Evolutionary conservation across 2,797 vertebrate species (phyloP).

Genomic region (Cirrhinus mrigala): DNA sequence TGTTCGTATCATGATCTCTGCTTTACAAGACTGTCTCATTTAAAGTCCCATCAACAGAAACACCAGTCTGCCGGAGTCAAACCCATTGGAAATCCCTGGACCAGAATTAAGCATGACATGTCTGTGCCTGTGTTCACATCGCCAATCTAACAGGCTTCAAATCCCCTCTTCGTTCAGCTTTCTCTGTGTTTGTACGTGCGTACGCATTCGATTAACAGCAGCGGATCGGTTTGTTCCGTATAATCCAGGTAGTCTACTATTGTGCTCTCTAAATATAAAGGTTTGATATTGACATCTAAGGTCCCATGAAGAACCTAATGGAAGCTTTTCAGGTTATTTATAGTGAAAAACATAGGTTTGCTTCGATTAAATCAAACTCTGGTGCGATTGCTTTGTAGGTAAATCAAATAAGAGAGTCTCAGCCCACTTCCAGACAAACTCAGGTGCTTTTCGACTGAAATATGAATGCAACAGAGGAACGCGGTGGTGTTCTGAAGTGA

Average conservation of each 20-base stretch:
- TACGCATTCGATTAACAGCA: conserved; percentile 38
- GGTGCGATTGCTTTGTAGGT: neutral
- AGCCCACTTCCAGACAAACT: neutral
- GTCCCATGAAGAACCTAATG: neutral
- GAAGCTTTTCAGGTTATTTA: neutral
- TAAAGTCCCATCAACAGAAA: conserved; percentile 60
- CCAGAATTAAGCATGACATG: conserved; percentile 61
- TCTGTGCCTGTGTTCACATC: conserved; percentile 56
- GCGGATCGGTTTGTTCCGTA: conserved; percentile 14
- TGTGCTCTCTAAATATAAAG: neutral
- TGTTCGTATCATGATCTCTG: conserved; percentile 61
- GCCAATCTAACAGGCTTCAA: conserved; percentile 51
- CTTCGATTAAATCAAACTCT: neutral
- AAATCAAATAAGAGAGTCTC: neutral
- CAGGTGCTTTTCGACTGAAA: neutral
- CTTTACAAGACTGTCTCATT: conserved; percentile 55
- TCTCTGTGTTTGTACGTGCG: conserved; percentile 34
- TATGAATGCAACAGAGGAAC: neutral
- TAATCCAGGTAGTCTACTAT: conserved; percentile 19
- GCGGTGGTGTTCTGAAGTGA: no score
- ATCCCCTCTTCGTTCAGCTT: conserved; percentile 29
- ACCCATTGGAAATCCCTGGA: conserved; percentile 58
- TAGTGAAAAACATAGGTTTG: neutral
- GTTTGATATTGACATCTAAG: neutral
- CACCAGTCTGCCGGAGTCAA: conserved; percentile 53